Evolutionary conservation across 2,113 vertebrate genomes (phyloP).

Genomic region (Symphodus melops): DNA sequence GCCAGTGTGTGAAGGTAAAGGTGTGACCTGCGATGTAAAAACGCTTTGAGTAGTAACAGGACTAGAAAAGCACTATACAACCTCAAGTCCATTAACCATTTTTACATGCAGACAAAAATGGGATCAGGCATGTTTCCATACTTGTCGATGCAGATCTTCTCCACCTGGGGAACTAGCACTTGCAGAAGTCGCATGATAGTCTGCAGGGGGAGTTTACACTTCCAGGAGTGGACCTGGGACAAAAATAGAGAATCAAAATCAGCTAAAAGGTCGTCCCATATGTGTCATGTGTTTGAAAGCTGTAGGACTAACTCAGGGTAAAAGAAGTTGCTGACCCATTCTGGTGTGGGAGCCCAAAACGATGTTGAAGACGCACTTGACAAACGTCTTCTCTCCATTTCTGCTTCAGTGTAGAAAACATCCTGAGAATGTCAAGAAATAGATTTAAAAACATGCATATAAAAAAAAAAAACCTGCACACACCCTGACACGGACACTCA

Average conservation of each 20-base stretch:
- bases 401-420: slow-evolving; percentile 84
- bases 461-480: not conserved
- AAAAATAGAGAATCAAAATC: not conserved
- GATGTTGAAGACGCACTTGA: slow-evolving; percentile 86
- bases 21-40: no score
- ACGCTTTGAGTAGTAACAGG: no score
- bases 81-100: not conserved
- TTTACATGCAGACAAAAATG: not conserved
- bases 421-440: slow-evolving; percentile 82
- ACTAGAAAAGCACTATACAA: no score
- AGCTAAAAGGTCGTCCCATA: not conserved
- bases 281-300: not conserved
- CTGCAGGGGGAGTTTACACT: slow-evolving; percentile 95
- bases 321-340: slow-evolving; percentile 88
- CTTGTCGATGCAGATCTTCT: slow-evolving; percentile 99
- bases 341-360: slow-evolving; percentile 91
- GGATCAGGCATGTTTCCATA: slow-evolving; percentile 63
- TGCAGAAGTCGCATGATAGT: slow-evolving; percentile 98
- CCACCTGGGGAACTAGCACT: slow-evolving; percentile 97
- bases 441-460: not conserved
- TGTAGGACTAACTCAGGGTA: not conserved
- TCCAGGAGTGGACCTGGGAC: slow-evolving; percentile 93
- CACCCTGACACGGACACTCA: slow-evolving; percentile 42
- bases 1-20: no score
- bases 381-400: slow-evolving; percentile 87